Base-by-base conservation (phyloP, 2,888 invertebrate genomes). In the Dioctria linearis region DNA sequence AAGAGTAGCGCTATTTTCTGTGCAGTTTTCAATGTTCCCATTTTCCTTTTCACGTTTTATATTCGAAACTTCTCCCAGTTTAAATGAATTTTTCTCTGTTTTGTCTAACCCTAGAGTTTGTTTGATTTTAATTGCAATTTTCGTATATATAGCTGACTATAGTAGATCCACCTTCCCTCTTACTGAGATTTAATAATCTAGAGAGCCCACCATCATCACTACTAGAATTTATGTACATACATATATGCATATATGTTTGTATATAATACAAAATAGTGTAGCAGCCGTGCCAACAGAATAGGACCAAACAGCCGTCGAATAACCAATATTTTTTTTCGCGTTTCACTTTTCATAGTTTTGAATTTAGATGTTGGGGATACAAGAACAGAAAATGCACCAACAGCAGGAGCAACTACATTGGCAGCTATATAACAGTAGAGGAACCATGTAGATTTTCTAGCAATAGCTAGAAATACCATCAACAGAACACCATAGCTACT, bases 61-160 rank as follows among this genome's bases (percentile, higher is more conserved):
- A 66, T 66, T 42, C 57, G 57, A 66, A 57, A 42, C 54, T 78
- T 66, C 66, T 39, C 25, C 25, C 25, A 25, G 65, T 65, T 78
- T 42, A 78, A 78, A 78, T 78, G 66, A 78, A 78, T 66, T 78
- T 54, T 65, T 54, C 66, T 78, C 66, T 78, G 66, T 78, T 78
- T 78, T 66, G 51, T 78, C 66, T 66, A 78, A 78, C 51, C 63
- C 54, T 49, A 40, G 54, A 79, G 79, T 79, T 79, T 79, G 79
- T 79, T 67, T 79, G 79, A 79, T 79, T 79, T 79, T 79, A 79
- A 79, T 79, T 79, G 79, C 79, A 79, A 79, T 79, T 78, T 78
- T 67, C 66, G 42, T 66, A 25, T 25, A 25, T 25, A 25, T 25
- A 25, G 25, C 25, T 25, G 25, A 25, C 0, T 25, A 25, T 25